Conservation (phyloP, 2,797 vertebrate species). For the Hemibagrus guttatus region DNA sequence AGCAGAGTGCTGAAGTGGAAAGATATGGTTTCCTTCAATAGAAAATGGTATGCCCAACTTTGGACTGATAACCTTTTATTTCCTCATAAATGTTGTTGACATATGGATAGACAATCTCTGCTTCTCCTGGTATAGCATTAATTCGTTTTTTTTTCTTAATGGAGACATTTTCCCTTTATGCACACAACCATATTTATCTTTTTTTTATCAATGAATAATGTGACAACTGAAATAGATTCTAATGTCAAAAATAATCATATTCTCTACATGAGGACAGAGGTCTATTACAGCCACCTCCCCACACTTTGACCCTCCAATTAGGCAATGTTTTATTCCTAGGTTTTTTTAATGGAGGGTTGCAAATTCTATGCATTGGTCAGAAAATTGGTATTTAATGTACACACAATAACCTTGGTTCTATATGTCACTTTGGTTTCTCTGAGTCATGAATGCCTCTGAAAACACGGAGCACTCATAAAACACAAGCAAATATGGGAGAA, state of each 20-base stretch:
- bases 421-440: slow-evolving; percentile 51
- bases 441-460: slow-evolving; percentile 56
- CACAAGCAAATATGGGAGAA: slow-evolving; percentile 39
- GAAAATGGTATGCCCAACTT: slow-evolving; percentile 7
- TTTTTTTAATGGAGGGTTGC: not conserved
- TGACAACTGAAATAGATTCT: not conserved
- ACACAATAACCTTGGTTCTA: slow-evolving; percentile 40
- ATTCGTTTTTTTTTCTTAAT: not conserved
- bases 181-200: not conserved
- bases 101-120: not conserved
- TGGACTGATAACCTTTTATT: slow-evolving; percentile 22
- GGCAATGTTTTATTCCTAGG: not conserved
- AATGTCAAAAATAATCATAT: not conserved
- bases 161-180: not conserved
- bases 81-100: not conserved
- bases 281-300: not conserved
- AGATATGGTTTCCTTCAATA: slow-evolving; percentile 11
- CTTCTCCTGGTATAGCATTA: not conserved
- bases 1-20: slow-evolving; percentile 23
- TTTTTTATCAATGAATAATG: not conserved
- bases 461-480: slow-evolving; percentile 21
- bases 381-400: not conserved
- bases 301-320: not conserved
- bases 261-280: not conserved
- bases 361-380: not conserved